Evolutionary conservation across 2,888 invertebrate genomes (phyloP), one percentile per base, ranked within the genome.

Genomic region (Cyrtodaria siliqua): DNA sequence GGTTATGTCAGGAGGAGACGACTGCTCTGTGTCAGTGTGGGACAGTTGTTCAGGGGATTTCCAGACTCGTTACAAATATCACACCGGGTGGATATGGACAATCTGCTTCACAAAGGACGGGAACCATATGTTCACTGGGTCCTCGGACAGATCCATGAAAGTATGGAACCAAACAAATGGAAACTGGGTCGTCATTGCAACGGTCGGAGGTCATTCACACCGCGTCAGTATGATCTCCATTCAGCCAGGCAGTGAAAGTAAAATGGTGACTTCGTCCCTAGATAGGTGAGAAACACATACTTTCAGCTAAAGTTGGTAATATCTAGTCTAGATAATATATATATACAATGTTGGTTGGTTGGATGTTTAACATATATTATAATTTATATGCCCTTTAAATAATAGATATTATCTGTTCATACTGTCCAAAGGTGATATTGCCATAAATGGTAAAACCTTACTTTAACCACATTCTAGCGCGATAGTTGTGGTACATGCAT

Each of bases 101-200:
- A 83, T 91, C 20, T 75, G 82, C 24, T 74, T 88, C 49, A 85
- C 83, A 18, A 77, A 73, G 6, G 86, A 89, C 57, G 77, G 85
- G 20, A 72, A 73, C 20, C 74, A 71, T 0, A 60, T 91, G 72
- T 91, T 87, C 77, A 83, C 89, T 4, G 89, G 91, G 52, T 80
- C 80, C 2, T 80, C 80, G 3, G 80, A 80, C 47, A 60, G 80
- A 20, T 53, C 80, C 1, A 80, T 80, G 80, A 80, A 80, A 60
- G 67, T 80, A 8, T 73, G 72, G 79, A 38, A 29, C 12, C 29
- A 33, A 3, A 9, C 33, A 0, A 50, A 40, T 4, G 42, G 47
- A 14, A 40, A 27, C 4, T 80, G 80, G 80, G 29, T 20, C 24
- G 70, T 68, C 23, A 62, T 77, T 12, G 67, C 67, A 20, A 71